Conservation (phyloP, 2,797 vertebrate genomes). For the Periophthalmus magnuspinnatus region DNA sequence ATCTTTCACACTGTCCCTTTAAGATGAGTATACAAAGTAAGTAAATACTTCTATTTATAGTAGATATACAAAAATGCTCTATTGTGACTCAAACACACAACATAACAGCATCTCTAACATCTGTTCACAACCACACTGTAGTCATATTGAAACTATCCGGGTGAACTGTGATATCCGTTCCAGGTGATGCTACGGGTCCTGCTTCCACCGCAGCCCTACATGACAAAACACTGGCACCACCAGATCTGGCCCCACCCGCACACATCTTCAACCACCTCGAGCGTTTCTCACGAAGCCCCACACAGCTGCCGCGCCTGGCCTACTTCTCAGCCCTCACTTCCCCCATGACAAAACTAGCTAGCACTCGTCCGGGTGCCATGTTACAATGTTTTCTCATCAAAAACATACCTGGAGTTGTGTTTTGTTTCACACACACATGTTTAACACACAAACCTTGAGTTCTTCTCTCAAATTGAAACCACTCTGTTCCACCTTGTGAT, state of each 20-base stretch:
- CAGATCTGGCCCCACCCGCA: slow-evolving; percentile 46
- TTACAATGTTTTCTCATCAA: too few relatives aligned
- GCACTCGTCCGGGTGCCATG: slow-evolving; percentile 8
- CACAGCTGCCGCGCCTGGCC: slow-evolving; percentile 48
- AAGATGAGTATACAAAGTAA: too few relatives aligned
- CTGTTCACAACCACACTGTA: slow-evolving; percentile 21
- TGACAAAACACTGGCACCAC: slow-evolving; percentile 52
- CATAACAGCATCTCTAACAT: not conserved
- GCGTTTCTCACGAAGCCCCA: slow-evolving; percentile 53
- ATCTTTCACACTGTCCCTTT: too few relatives aligned
- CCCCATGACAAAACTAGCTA: slow-evolving; percentile 14
- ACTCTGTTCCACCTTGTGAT: too few relatives aligned
- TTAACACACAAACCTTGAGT: too few relatives aligned
- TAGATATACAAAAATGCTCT: too few relatives aligned
- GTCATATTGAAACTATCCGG: slow-evolving; percentile 63
- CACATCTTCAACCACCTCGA: slow-evolving; percentile 47
- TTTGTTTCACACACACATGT: too few relatives aligned
- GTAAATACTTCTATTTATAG: too few relatives aligned
- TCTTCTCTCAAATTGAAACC: too few relatives aligned
- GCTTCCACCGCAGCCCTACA: slow-evolving; percentile 47
- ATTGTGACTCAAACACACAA: too few relatives aligned
- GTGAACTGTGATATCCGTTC: slow-evolving; percentile 47
- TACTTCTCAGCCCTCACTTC: slow-evolving; percentile 10
- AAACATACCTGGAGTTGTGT: too few relatives aligned
- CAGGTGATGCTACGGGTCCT: slow-evolving; percentile 53